phyloP scores from a whole-genome alignment of 2,888 invertebrate genomes.

The Odontocolon sp. region DNA sequence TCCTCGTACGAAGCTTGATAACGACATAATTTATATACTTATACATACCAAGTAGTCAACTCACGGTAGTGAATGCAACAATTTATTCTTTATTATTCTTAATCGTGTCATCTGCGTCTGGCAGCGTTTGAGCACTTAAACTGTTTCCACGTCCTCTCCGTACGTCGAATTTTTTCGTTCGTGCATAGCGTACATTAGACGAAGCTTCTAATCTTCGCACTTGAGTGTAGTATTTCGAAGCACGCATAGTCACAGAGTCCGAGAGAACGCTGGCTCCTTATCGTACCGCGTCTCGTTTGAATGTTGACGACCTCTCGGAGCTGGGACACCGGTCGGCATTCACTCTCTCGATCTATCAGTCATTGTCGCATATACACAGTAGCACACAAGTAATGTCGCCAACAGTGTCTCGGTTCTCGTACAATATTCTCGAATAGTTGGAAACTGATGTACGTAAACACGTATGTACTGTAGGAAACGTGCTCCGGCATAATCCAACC shows the following conservation, averaged over 20 bases:
- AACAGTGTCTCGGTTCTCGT: constrained; percentile 2
- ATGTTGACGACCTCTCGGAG: constrained; percentile 45
- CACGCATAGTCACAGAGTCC: constrained; percentile 3
- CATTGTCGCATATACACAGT: neutral
- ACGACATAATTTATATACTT: constrained; percentile 46
- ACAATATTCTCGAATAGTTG: neutral
- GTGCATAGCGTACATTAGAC: constrained; percentile 25
- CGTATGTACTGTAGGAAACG: constrained; percentile 15
- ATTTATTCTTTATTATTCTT: constrained; percentile 46
- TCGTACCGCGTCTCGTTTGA: constrained; percentile 29
- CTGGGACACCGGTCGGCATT: constrained; percentile 16
- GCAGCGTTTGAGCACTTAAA: constrained; percentile 33
- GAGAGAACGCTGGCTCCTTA: constrained; percentile 40
- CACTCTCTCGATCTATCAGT: constrained; percentile 10
- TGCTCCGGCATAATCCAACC: constrained; percentile 28
- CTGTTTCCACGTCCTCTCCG: neutral
- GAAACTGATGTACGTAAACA: neutral
- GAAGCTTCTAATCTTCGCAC: constrained; percentile 36
- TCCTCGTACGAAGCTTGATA: constrained; percentile 43
- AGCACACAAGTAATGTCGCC: neutral
- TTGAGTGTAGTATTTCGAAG: constrained; percentile 34
- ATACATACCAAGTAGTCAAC: neutral
- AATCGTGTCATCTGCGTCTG: constrained; percentile 28
- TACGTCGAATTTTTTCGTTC: constrained; percentile 21
- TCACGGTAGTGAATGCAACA: constrained; percentile 34